These are phyloP conservation scores for Hycleus phaleratus DNA, from an alignment of 1,140 invertebrate genomes.

Conservation along the genomic window DNA sequence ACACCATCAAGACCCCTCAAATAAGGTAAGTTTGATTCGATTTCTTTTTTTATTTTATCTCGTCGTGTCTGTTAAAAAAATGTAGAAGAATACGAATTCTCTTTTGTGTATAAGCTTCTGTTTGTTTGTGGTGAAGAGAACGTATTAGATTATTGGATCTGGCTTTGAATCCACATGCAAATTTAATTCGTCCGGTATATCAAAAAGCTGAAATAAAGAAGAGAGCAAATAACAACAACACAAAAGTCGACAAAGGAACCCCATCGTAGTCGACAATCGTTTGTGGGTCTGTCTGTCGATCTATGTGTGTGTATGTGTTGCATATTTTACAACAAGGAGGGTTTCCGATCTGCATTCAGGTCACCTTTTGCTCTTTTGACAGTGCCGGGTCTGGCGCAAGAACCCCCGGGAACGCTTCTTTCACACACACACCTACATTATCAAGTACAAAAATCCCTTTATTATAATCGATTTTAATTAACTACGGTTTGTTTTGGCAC, in stretches of 20 bases:
- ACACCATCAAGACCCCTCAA: constrained; percentile 24
- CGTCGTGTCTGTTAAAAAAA: too few species aligned
- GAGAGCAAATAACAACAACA: constrained; percentile 13
- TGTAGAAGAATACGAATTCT: too few species aligned
- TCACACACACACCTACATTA: too few species aligned
- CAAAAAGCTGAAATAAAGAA: constrained; percentile 20
- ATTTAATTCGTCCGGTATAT: constrained; percentile 25
- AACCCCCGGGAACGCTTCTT: neutral
- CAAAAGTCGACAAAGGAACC: constrained; percentile 19
- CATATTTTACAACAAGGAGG: constrained; percentile 20
- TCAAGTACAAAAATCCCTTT: too few species aligned
- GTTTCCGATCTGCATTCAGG: constrained; percentile 23
- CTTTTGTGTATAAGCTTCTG: too few species aligned
- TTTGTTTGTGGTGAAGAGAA: too few species aligned
- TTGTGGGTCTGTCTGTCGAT: neutral
- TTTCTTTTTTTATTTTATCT: neutral
- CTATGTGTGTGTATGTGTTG: constrained; percentile 18
- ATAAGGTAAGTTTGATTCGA: constrained; percentile 10
- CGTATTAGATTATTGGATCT: too few species aligned
- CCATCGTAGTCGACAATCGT: constrained; percentile 16
- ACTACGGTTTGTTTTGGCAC: too few species aligned
- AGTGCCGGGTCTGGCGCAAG: neutral
- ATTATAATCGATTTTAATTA: too few species aligned
- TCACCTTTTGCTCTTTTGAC: constrained; percentile 24
- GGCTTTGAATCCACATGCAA: constrained; percentile 12